Conservation (phyloP, 2,888 invertebrate species). For the Tipula confusa region DNA sequence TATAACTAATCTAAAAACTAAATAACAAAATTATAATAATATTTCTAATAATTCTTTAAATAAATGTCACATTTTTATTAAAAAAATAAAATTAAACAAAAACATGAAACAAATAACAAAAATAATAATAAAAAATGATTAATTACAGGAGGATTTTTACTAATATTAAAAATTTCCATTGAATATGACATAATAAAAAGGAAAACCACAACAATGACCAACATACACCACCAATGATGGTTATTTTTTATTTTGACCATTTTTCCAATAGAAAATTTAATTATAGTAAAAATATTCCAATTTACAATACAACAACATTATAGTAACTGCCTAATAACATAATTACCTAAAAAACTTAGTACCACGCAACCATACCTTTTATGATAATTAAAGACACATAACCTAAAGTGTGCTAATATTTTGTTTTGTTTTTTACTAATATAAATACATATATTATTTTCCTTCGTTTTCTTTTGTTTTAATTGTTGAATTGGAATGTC, state of each 20-base stretch:
- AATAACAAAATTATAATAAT: background rate
- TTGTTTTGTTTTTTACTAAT: background rate
- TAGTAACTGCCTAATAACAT: background rate
- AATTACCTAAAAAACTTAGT: background rate
- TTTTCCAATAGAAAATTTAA: background rate
- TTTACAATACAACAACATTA: background rate
- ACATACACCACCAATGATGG: background rate
- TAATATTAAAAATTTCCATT: conserved; percentile 3
- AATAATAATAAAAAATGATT: conserved; percentile 8
- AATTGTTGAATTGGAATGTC: background rate
- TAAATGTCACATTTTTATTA: conserved; percentile 16
- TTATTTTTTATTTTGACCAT: background rate
- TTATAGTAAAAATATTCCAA: conserved; percentile 16
- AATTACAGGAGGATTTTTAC: background rate
- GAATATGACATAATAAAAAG: background rate
- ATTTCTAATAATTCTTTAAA: background rate
- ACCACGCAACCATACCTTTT: background rate
- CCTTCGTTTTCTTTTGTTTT: background rate
- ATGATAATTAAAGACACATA: background rate
- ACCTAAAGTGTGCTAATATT: background rate
- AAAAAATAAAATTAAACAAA: background rate
- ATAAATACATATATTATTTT: background rate
- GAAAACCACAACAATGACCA: background rate
- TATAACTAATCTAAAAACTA: background rate
- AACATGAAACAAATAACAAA: background rate